phyloP scores from a whole-genome alignment of 2,888 invertebrate genomes.

The Nematopogon swammerdamellus region DNA sequence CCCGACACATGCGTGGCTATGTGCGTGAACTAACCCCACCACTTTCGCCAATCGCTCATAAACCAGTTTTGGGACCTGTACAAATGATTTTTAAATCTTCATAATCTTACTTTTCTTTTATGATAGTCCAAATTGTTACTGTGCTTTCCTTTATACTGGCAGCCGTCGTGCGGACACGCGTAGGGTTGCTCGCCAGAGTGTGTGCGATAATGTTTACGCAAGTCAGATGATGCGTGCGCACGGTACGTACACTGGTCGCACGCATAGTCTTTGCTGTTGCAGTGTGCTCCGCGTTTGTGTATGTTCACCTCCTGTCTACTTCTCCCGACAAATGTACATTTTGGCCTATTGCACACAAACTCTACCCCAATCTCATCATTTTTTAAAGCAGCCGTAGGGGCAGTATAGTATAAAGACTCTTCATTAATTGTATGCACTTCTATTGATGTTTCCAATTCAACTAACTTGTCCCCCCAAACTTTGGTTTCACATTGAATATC shows the following conservation, averaged over 20 bases:
- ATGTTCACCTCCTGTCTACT: conserved; percentile 6
- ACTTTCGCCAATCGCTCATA: too few species aligned
- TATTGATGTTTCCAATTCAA: not conserved
- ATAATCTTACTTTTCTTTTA: conserved; percentile 9
- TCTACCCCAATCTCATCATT: not conserved
- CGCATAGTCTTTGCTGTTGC: conserved; percentile 9
- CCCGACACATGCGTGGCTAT: too few species aligned
- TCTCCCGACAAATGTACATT: conserved; percentile 7
- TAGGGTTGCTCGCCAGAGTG: conserved; percentile 12
- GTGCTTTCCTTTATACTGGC: conserved; percentile 11
- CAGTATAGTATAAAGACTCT: too few species aligned
- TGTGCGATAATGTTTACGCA: conserved; percentile 12
- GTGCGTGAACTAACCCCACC: too few species aligned
- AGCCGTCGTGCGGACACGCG: conserved; percentile 9
- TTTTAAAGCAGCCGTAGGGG: not conserved
- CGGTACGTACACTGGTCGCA: conserved; percentile 12
- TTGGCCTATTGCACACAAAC: conserved; percentile 8
- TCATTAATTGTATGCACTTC: not conserved
- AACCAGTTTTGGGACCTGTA: too few species aligned
- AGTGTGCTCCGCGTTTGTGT: conserved; percentile 12
- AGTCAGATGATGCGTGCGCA: conserved; percentile 11
- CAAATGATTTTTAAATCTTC: too few species aligned
- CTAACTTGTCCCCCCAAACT: not conserved
- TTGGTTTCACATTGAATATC: not conserved
- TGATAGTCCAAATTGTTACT: conserved; percentile 13